Conservation (phyloP, 2,797 vertebrate species). For the Xiphophorus birchmanni region DNA sequence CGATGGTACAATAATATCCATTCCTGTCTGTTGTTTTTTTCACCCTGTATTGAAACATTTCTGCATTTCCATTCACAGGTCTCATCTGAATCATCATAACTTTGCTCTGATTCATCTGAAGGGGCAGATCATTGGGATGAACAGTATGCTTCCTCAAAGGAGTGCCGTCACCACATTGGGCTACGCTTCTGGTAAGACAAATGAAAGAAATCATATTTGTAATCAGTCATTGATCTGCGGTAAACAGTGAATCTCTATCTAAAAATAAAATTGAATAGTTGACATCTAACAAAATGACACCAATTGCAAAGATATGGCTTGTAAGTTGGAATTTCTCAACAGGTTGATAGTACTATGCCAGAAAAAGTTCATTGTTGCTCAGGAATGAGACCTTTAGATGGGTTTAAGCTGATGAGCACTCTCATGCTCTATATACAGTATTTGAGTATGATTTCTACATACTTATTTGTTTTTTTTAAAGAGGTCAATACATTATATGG, state of each 20-base stretch:
- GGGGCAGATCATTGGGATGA: conserved; percentile 65
- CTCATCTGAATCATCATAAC: conserved; percentile 60
- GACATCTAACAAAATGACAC: not conserved
- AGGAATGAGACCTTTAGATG: not conserved
- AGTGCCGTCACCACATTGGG: conserved; percentile 77
- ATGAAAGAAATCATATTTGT: not conserved
- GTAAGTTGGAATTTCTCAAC: not conserved
- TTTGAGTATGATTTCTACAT: not conserved
- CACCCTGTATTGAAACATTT: not conserved
- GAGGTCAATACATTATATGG: not conserved
- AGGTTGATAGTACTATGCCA: not conserved
- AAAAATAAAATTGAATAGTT: not conserved
- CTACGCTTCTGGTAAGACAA: conserved; percentile 77
- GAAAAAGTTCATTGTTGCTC: not conserved
- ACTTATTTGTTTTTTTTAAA: no score
- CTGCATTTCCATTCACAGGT: conserved; percentile 22
- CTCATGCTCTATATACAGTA: not conserved
- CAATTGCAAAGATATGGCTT: not conserved
- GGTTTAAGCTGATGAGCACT: not conserved
- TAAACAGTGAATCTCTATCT: not conserved
- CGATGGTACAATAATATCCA: not conserved
- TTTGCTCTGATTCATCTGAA: conserved; percentile 32
- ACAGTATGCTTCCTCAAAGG: conserved; percentile 85
- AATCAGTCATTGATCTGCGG: not conserved
- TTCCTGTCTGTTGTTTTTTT: not conserved